These are phyloP conservation scores for Andricus quercusramuli DNA, from an alignment of 2,888 invertebrate species.

Conservation along the genomic window DNA sequence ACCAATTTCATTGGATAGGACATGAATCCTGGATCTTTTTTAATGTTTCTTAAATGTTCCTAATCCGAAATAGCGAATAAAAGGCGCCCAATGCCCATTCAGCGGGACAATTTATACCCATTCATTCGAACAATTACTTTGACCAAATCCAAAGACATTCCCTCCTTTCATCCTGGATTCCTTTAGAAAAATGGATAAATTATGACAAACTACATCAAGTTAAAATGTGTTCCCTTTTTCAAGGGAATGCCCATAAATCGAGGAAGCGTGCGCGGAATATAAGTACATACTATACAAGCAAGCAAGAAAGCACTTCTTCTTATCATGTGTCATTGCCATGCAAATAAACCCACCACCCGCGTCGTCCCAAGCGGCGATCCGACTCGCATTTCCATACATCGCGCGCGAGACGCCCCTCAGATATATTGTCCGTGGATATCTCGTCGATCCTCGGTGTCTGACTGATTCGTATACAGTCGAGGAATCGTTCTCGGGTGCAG, in stretches of 20 bases:
- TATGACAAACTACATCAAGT: conserved; percentile 12
- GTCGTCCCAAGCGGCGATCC: conserved; percentile 44
- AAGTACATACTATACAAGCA: background rate
- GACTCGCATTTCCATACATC: conserved; percentile 50
- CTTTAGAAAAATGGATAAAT: conserved; percentile 24
- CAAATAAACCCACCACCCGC: conserved; percentile 51
- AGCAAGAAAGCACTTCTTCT: conserved; percentile 27
- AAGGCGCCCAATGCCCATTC: background rate
- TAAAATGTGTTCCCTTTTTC: conserved; percentile 30
- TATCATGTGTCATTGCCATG: conserved; percentile 45
- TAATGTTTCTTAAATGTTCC: background rate
- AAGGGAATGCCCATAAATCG: conserved; percentile 28
- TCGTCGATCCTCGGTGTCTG: conserved; percentile 38
- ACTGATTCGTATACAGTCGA: background rate
- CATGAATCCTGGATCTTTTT: background rate
- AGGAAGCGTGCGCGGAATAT: conserved; percentile 41
- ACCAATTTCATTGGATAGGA: background rate
- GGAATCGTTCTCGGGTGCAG: too few relatives aligned
- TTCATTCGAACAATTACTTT: background rate
- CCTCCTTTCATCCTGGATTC: background rate
- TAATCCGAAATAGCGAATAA: background rate
- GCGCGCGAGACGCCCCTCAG: conserved; percentile 38
- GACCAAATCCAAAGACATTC: conserved; percentile 2
- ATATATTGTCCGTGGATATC: conserved; percentile 44
- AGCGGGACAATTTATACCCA: background rate